Base-by-base conservation (phyloP, 37 sponge, comb jelly and placozoan genomes). In the Eunapius fragilis region DNA sequence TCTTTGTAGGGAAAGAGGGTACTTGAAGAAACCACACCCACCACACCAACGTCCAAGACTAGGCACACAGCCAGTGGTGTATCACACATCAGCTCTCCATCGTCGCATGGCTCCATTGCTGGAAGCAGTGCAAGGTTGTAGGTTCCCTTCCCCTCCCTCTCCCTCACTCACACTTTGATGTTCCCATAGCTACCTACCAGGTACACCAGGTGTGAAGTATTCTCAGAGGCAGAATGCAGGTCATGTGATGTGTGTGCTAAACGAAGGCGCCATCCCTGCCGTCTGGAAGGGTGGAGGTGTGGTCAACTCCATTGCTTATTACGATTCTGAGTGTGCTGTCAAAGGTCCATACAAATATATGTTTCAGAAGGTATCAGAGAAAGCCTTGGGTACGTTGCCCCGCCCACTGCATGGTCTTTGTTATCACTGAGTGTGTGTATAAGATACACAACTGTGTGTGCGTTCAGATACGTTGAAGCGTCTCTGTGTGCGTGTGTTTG, bases 311-410 rank as follows among this genome's bases (percentile, higher is more conserved):
- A 35, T 41, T 28, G 81, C 32, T n/a, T 67, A 82, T 31, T 74
- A 69, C 70, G 85, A 80, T 71, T 0, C 31, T 2, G 79, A 83
- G 17, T 47, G 1, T 32, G 75, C 85, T 22, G 71, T 88, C 26
- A 70, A 68, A 17, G 41, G 35, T 3, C 80, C 89, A 3, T 80
- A 87, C 70, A 74, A 85, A 22, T 81, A 76, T 74, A 88, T 87
- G 89, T 92, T 85, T 69, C 89, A 88, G 82, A 84, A 78, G 32
- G 68, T 71, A 14, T 85, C 89, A 0, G 89, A 84, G 27, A 84
- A 88, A 47, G 72, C 84, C 25, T 31, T 80, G 10, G 76, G 92
- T 91, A 71, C 75, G 85, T 47, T 0, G 2, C 10, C 26, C 58
- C 14, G 58, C 12, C 14, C 22, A 27, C 25, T 0, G 0, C 74